Percentiles rank a stretch among this genome's conserved stretches.
Evolutionary conservation across 2,797 vertebrate genomes (phyloP).

Genomic region (Mus spretus): DNA sequence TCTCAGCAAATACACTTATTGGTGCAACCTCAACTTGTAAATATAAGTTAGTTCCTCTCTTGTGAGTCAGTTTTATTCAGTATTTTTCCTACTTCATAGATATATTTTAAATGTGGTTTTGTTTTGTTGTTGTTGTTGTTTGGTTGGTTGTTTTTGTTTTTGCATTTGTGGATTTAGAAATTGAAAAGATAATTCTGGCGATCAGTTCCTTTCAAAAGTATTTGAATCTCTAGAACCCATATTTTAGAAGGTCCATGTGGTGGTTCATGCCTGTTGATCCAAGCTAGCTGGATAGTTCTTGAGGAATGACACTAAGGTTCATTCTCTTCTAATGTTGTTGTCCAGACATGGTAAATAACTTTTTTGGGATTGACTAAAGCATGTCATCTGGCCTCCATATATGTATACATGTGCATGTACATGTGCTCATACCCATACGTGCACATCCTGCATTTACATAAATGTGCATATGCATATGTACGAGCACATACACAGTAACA

Average conservation of each 20-base stretch:
- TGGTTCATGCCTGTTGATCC: background rate
- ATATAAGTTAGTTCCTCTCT: background rate
- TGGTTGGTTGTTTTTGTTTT: background rate
- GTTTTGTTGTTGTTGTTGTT: background rate
- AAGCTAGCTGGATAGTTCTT: background rate
- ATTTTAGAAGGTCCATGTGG: background rate
- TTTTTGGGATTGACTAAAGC: background rate
- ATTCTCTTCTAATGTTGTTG: background rate
- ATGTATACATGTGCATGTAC: background rate
- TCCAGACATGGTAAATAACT: background rate
- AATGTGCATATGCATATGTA: background rate
- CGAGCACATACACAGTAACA: background rate
- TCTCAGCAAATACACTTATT: background rate
- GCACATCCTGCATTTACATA: background rate
- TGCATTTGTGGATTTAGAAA: conserved; percentile 39
- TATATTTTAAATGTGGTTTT: background rate
- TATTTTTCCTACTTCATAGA: background rate
- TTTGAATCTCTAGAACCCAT: background rate
- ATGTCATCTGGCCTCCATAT: background rate
- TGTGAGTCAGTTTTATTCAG: conserved; percentile 50
- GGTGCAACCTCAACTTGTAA: background rate
- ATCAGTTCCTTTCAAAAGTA: background rate
- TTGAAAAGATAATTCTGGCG: background rate
- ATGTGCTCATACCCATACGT: background rate
- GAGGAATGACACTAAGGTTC: background rate